Percentiles rank a stretch among this genome's conserved stretches.
phyloP scores from a whole-genome alignment of 2,797 vertebrate genomes.

The Scolopax bukidnonensis region DNA sequence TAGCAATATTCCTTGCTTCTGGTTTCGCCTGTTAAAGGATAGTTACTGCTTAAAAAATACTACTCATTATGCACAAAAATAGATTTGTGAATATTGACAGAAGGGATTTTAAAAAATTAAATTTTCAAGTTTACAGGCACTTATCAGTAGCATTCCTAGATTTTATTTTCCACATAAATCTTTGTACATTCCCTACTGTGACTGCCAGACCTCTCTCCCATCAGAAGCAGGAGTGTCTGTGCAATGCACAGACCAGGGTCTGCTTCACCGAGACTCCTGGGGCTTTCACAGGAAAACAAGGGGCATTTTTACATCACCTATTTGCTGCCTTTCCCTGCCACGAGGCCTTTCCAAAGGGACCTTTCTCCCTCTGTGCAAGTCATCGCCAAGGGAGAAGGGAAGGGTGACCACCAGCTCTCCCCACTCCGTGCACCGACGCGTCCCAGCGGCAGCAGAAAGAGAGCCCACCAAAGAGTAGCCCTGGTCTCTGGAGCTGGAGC shows the following conservation, averaged over 20 bases:
- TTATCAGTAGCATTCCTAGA: background rate
- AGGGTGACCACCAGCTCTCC: background rate
- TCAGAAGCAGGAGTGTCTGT: too few relatives aligned
- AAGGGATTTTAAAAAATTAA: background rate
- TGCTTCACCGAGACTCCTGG: background rate
- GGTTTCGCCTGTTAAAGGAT: background rate
- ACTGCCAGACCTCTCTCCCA: background rate
- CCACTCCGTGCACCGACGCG: accelerated
- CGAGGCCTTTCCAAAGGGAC: background rate
- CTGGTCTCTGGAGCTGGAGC: background rate
- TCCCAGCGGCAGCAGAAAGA: background rate
- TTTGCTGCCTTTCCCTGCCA: background rate
- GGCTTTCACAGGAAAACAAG: background rate
- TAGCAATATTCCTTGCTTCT: background rate
- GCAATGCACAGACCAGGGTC: accelerated
- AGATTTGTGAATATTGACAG: background rate
- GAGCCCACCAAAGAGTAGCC: background rate
- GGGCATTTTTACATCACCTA: too few relatives aligned
- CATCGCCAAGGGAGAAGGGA: background rate
- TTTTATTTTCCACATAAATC: background rate
- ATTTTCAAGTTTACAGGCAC: background rate
- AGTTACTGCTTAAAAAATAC: background rate
- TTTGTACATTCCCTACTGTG: accelerated
- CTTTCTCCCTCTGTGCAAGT: background rate
- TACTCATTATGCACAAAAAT: background rate